Base-by-base conservation (phyloP, 2,797 vertebrate species). In the Tolypeutes matacus region DNA sequence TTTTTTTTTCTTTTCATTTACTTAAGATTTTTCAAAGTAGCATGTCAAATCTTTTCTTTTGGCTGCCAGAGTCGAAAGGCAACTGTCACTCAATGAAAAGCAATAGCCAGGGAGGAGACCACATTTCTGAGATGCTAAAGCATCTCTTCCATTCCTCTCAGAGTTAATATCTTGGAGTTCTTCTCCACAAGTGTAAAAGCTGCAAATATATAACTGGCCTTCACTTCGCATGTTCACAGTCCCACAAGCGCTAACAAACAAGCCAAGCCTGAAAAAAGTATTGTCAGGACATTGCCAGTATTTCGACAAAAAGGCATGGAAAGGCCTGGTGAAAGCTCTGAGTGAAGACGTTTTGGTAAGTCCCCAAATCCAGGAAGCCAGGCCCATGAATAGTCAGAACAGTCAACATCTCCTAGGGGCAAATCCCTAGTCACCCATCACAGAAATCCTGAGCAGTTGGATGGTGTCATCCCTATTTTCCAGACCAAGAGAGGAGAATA, bases 361-460 rank as follows among this genome's bases (percentile, higher is more conserved):
- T 20, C 51, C 31, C 27, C 64, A 51, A 5, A 77, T 70, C n/a
- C 29, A 53, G 75, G 56, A 82, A 85, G 58, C 42, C 85, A 82
- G 87, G 34, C 60, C 85, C 42, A 14, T 5, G 76, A 73, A 27
- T 39, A 69, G n/a, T n/a, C 62, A 60, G 73, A 90, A 80, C 39
- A 88, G 36, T 95, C 96, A 96, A 27, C 46, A 7, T 93, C 96
- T 94, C 92, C 91, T 76, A 65, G 3, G 25, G 42, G 62, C 75
- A 84, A 56, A 58, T 46, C 82, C 65, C 46, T 73, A 72, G 12
- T 86, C 62, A 34, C 69, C 62, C 9, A 12, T 85, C 62, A 17
- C 85, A 94, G 93, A 96, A 97, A 95, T 76, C 83, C 76, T 96
- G 93, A 96, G 83, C 81, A 42, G 67, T 64, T 46, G 0, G 6